Conservation (phyloP, 1,140 invertebrate species). For the Archegozetes longisetosus region DNA sequence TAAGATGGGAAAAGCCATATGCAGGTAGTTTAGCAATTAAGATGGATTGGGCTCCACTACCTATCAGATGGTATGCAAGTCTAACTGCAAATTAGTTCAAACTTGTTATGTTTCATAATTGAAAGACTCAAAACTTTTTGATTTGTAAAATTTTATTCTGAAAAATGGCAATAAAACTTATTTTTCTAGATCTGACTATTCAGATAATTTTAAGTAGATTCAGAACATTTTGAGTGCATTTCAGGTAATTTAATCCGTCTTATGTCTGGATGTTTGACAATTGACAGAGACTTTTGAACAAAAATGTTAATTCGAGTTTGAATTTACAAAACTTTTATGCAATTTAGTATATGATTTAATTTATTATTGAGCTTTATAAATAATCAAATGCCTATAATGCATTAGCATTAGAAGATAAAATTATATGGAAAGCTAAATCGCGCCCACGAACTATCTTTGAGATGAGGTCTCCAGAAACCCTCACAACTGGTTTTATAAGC, state of each 20-base stretch:
- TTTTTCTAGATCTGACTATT: too few relatives aligned
- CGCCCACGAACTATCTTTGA: background rate
- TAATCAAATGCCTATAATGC: too few relatives aligned
- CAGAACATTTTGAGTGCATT: too few relatives aligned
- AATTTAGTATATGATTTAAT: background rate
- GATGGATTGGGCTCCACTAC: conserved; percentile 3
- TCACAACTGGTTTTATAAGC: background rate
- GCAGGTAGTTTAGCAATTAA: background rate
- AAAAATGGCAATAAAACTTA: too few relatives aligned
- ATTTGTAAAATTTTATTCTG: too few relatives aligned
- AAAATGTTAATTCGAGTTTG: background rate
- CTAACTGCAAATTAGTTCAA: too few relatives aligned
- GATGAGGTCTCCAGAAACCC: background rate
- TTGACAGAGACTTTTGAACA: background rate
- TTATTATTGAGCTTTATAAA: too few relatives aligned
- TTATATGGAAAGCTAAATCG: background rate
- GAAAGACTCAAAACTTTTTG: too few relatives aligned
- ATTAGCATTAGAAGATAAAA: background rate
- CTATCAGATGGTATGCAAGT: too few relatives aligned
- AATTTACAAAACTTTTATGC: background rate
- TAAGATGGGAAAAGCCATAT: conserved; percentile 8
- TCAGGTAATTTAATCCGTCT: too few relatives aligned
- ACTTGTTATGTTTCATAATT: too few relatives aligned
- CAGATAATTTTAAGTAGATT: too few relatives aligned
- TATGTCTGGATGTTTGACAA: background rate